Base-by-base conservation (phyloP, 2,888 invertebrate genomes). In the Pyrgus malvae region DNA sequence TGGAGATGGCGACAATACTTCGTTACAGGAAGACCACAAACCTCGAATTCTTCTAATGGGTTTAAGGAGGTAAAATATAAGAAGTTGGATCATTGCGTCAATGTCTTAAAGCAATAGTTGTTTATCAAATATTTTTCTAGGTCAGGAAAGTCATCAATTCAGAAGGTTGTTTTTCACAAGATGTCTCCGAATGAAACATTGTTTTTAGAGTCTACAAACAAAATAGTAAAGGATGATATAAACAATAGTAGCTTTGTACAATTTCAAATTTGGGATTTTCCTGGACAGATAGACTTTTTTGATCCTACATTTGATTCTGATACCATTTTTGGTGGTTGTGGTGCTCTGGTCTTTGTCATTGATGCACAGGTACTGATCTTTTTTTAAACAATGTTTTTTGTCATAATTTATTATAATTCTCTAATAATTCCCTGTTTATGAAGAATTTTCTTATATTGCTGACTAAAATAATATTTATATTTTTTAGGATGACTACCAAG, bases 141-240 rank as follows among this genome's bases (percentile, higher is more conserved):
- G 80, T 99, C 99, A 72, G 99, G 99, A 42, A 99, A 99, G 84
- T 99, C 99, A 48, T 99, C 99, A 0, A 99, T 99, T 74, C 98
- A 99, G 79, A 99, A 99, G 92, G 99, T 99, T 3, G 99, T 99
- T n/a, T 99, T 99, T 80, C 99, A 99, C 83, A 99, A 99, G 91
- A 99, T 99, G 98, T 98, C 99, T 1, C 99, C 99, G 1, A 99
- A 99, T 89, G 99, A 99, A 90, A 99, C 99, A 0, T 91, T 99
- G 50, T 99, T 99, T 79, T 90, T 99, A 62, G 99, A 99, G 83
- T 98, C 98, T 63, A 99, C 99, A 45, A 98, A 98, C 80, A 98
- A 99, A 92, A 98, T 99, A 66, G 97, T 98, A 2, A 99, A 98
- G 87, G 99, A 99, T 89, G 98, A 99, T 76, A 98, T 99, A 60